Percentiles rank a stretch among this genome's conserved stretches.
Evolutionary conservation across 2,797 vertebrate species (phyloP).

Genomic region (Propithecus deckenii): DNA sequence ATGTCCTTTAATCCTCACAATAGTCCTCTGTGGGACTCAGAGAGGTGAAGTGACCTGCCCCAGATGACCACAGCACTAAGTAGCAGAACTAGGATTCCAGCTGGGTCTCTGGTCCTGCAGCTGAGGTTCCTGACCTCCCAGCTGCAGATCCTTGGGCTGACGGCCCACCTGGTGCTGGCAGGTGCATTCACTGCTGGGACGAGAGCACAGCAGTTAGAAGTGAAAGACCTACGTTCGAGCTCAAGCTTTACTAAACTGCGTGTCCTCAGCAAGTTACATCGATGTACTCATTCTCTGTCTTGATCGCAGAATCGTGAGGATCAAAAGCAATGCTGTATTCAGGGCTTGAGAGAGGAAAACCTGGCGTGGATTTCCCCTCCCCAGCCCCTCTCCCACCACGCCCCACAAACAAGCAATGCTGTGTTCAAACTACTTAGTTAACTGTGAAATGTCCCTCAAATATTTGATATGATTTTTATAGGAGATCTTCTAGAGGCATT

Average conservation of each 20-base stretch:
- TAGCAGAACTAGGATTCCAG: background rate
- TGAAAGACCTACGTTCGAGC: background rate
- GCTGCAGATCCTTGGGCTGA: background rate
- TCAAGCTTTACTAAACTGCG: background rate
- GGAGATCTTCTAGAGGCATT: background rate
- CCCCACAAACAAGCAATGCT: background rate
- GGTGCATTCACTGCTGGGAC: background rate
- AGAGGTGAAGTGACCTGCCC: background rate
- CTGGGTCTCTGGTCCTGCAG: background rate
- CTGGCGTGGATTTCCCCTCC: no score
- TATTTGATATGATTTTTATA: background rate
- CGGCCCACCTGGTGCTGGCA: background rate
- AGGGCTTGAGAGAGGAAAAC: no score
- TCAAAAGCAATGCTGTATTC: background rate
- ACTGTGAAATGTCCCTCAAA: background rate
- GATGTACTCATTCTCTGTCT: background rate
- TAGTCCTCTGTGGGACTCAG: background rate
- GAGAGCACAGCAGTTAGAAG: background rate
- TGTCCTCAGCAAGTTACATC: background rate
- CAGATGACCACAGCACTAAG: rapidly evolving
- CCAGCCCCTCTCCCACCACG: no score
- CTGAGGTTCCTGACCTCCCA: background rate
- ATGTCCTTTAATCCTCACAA: background rate
- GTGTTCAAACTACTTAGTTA: background rate
- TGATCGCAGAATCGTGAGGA: background rate